Evolutionary conservation across 2,113 vertebrate genomes (phyloP).

Genomic region (Alethe castanea): DNA sequence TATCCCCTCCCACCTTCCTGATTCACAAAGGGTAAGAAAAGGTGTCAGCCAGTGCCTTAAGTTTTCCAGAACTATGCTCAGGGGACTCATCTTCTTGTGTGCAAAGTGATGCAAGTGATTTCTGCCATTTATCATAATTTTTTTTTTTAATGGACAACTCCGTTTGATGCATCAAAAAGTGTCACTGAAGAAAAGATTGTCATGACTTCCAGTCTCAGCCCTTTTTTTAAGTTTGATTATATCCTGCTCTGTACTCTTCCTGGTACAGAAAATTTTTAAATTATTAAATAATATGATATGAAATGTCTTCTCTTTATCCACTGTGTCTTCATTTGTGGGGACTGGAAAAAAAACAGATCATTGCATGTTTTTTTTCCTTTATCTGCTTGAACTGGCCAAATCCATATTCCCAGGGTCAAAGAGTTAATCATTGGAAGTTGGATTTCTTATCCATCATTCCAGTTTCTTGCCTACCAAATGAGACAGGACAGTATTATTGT

Average conservation of each 20-base stretch:
- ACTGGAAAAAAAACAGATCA: neutral
- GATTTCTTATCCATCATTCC: neutral
- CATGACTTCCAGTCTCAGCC: neutral
- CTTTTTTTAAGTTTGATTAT: neutral
- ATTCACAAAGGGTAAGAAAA: neutral
- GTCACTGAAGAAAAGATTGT: neutral
- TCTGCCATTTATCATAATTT: neutral
- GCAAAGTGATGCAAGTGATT: neutral
- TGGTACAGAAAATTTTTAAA: neutral
- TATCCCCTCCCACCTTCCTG: neutral
- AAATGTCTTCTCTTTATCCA: neutral
- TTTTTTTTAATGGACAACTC: neutral
- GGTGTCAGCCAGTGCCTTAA: rapidly evolving
- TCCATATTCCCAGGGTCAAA: neutral
- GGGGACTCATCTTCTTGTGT: neutral
- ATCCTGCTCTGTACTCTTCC: neutral
- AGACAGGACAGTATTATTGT: neutral
- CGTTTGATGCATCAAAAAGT: neutral
- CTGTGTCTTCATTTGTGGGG: neutral
- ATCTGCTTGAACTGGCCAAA: neutral
- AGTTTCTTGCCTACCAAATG: neutral
- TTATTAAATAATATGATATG: neutral
- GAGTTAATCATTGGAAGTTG: neutral
- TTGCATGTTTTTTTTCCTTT: neutral
- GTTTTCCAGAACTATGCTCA: neutral